phyloP scores from a whole-genome alignment of 1,140 invertebrate genomes.

The Globodera ellingtonae region DNA sequence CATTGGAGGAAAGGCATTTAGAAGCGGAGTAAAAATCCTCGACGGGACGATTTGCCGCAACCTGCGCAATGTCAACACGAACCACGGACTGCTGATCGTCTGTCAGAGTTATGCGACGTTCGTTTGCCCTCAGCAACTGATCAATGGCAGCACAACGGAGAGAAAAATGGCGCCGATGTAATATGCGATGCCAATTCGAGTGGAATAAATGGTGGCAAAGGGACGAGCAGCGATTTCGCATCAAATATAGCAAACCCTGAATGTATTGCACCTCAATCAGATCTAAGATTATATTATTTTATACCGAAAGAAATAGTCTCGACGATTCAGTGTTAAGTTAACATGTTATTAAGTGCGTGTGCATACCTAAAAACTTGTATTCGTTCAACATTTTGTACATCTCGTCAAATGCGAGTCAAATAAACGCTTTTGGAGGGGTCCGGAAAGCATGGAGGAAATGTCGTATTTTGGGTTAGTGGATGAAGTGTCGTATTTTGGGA shows the following conservation, averaged over 20 bases:
- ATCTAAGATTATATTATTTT: neutral
- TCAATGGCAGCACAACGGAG: constrained; percentile 10
- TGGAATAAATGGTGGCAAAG: neutral
- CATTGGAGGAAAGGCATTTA: constrained; percentile 61
- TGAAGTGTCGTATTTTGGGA: too few species aligned
- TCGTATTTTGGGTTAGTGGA: too few species aligned
- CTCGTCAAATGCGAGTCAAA: too few species aligned
- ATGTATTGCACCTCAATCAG: too few species aligned
- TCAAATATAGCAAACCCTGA: neutral
- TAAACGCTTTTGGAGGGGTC: too few species aligned
- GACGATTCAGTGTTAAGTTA: too few species aligned
- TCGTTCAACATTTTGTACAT: too few species aligned
- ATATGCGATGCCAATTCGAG: neutral
- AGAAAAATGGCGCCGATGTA: neutral
- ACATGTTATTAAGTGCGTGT: too few species aligned
- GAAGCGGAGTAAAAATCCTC: constrained; percentile 64
- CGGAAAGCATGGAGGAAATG: too few species aligned
- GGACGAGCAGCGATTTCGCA: constrained; percentile 9
- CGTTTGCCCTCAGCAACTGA: constrained; percentile 17
- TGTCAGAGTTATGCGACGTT: neutral
- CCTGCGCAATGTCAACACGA: constrained; percentile 55
- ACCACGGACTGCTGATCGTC: constrained; percentile 25
- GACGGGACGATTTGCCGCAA: constrained; percentile 61
- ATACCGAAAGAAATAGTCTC: too few species aligned
- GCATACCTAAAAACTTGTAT: too few species aligned